Percentiles rank a stretch among this genome's conserved stretches.
Evolutionary conservation across 2,797 vertebrate species (phyloP).

Genomic region (Odontamblyopus rebecca): DNA sequence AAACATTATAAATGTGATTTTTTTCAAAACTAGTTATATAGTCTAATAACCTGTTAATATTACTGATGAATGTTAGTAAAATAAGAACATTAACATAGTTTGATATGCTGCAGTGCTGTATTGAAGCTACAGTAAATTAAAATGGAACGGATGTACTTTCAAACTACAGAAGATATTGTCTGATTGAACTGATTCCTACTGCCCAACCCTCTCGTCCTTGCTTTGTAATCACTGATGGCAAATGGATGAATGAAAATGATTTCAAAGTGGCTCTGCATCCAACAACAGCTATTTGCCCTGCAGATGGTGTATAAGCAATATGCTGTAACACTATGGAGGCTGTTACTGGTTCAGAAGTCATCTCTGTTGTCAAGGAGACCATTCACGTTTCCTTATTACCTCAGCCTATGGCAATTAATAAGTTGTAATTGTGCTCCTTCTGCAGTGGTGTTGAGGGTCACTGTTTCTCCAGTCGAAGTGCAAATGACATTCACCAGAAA

Average conservation of each 20-base stretch:
- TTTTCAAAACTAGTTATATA: no score
- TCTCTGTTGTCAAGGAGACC: background rate
- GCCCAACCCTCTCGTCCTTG: background rate
- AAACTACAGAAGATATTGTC: background rate
- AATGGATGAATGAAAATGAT: background rate
- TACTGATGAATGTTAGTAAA: no score
- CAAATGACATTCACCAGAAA: no score
- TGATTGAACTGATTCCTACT: background rate
- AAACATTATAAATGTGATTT: no score
- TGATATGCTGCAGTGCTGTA: no score
- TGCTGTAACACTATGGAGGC: background rate
- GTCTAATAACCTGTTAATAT: no score
- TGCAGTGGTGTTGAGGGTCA: no score
- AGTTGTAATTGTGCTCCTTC: no score
- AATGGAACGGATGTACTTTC: background rate
- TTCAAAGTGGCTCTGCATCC: background rate
- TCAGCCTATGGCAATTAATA: no score
- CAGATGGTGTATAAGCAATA: background rate
- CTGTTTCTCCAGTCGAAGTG: background rate
- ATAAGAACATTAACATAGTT: no score
- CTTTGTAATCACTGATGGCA: background rate
- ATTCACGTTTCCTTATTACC: no score
- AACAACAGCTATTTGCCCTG: slow-evolving; percentile 2
- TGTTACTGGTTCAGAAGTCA: background rate
- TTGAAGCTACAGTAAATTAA: background rate